These are phyloP conservation scores for Odontomachus brunneus DNA, from an alignment of 1,140 invertebrate genomes.

Conservation along the genomic window DNA sequence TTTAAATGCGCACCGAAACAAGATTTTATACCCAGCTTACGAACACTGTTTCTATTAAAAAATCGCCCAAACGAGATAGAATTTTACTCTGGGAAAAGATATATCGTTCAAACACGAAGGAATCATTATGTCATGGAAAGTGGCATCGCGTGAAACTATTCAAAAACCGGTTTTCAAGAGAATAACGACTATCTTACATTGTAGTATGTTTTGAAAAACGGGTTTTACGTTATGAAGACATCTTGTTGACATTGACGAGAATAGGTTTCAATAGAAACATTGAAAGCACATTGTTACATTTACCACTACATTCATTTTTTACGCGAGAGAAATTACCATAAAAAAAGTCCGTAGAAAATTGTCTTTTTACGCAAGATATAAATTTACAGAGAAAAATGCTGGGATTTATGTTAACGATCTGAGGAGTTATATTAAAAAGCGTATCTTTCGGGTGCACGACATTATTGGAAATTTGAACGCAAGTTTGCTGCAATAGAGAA, in stretches of 20 bases:
- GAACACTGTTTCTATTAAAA: neutral
- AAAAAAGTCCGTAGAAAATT: too few species aligned
- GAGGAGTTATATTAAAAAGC: neutral
- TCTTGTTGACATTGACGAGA: neutral
- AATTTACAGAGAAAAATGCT: conserved; percentile 1
- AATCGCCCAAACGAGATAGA: neutral
- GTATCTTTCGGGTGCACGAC: neutral
- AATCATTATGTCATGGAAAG: neutral
- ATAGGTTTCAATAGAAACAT: too few species aligned
- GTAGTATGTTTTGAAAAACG: too few species aligned
- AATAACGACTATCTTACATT: neutral
- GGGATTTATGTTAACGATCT: neutral
- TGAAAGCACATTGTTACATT: too few species aligned
- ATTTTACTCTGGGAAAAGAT: conserved; percentile 3
- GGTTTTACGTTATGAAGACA: too few species aligned
- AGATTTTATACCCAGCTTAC: conserved; percentile 10
- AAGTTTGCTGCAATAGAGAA: conserved; percentile 16
- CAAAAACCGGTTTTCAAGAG: neutral
- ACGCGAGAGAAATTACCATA: too few species aligned
- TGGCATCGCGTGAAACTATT: neutral
- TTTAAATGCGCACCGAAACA: neutral
- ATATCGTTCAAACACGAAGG: neutral
- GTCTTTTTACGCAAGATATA: neutral
- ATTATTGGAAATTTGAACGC: neutral
- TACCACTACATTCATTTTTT: too few species aligned